Percentiles rank a stretch among this genome's conserved stretches.
phyloP scores from a whole-genome alignment of 2,113 vertebrate genomes.

The Bostrychus sinensis region DNA sequence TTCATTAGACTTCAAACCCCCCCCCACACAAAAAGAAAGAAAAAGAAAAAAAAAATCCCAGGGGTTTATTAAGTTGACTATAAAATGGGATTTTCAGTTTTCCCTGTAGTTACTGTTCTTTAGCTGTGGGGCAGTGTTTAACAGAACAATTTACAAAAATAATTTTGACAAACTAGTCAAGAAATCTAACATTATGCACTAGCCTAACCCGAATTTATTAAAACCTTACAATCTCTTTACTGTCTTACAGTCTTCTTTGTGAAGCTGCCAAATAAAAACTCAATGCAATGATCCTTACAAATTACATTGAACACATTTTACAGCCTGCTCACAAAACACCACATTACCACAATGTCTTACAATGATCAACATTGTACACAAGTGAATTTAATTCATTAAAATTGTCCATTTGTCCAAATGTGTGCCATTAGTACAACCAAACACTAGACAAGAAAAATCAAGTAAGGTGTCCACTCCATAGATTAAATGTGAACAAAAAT shows the following conservation, averaged over 20 bases:
- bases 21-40: neutral
- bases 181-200: neutral
- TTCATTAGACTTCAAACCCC: neutral
- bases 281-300: conserved; percentile 2
- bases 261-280: conserved; percentile 3
- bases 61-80: no score
- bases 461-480: conserved; percentile 7
- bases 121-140: neutral
- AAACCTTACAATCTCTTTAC: neutral
- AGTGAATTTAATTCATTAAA: neutral
- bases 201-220: no score
- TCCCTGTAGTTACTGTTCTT: conserved; percentile 3
- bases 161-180: conserved; percentile 29
- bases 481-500: conserved; percentile 9
- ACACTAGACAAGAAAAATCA: conserved; percentile 12
- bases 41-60: no score
- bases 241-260: neutral
- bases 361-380: neutral
- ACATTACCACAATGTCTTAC: conserved; percentile 22
- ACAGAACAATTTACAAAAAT: conserved; percentile 31
- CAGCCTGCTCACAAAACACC: neutral
- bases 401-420: neutral
- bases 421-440: conserved; percentile 6
- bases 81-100: neutral
- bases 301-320: conserved; percentile 10